phyloP scores from a whole-genome alignment of 2,113 vertebrate species.

The Peromyscus californicus region DNA sequence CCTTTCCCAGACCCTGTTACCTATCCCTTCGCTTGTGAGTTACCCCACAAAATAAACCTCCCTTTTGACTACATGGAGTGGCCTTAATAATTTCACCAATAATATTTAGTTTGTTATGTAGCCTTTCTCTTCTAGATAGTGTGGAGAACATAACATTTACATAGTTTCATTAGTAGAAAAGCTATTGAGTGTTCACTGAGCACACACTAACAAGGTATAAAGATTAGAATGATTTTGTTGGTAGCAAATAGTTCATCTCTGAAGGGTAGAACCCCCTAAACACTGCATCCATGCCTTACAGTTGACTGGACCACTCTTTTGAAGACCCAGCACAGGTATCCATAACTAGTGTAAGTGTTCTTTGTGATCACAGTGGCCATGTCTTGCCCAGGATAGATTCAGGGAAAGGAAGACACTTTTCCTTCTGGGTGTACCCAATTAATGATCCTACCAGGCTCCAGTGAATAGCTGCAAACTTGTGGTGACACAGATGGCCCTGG shows the following conservation, averaged over 20 bases:
- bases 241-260: background rate
- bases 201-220: background rate
- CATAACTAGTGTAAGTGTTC: background rate
- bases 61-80: too few species aligned
- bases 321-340: background rate
- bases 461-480: background rate
- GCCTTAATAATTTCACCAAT: too few species aligned
- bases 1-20: too few species aligned
- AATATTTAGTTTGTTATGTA: background rate
- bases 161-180: background rate
- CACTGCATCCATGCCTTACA: too few species aligned
- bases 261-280: background rate
- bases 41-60: too few species aligned
- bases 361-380: background rate
- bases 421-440: background rate
- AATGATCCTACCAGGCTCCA: background rate
- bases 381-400: background rate
- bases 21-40: too few species aligned
- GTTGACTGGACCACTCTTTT: background rate
- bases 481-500: too few species aligned
- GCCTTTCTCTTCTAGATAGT: background rate
- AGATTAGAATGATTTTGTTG: background rate
- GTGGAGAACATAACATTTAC: background rate
- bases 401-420: background rate
- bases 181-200: background rate